Percentiles rank a stretch among this genome's conserved stretches.
Evolutionary conservation across 2,113 vertebrate genomes (phyloP).

Genomic region (Malaclemys terrapin): DNA sequence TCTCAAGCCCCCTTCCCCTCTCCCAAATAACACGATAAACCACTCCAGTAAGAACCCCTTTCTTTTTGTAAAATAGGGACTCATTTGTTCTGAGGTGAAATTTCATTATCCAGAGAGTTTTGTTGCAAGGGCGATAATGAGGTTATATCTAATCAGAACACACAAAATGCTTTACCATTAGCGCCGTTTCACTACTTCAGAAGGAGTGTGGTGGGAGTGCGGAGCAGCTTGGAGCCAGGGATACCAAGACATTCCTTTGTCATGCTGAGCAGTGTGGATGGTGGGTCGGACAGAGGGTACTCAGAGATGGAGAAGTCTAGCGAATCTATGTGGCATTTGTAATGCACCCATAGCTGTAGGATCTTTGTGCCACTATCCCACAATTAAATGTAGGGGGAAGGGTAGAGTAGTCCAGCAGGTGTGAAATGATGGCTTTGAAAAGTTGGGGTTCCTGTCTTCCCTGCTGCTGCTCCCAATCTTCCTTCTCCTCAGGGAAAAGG

Average conservation of each 20-base stretch:
- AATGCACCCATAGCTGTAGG: background rate
- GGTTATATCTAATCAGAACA: conserved; percentile 61
- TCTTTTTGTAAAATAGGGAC: background rate
- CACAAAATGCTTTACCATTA: conserved; percentile 47
- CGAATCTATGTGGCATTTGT: background rate
- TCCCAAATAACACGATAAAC: background rate
- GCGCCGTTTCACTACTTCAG: conserved; percentile 8
- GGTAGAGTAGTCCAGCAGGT: background rate
- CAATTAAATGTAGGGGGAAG: background rate
- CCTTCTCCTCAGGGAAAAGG: background rate
- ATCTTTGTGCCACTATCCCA: background rate
- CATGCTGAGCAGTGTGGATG: background rate
- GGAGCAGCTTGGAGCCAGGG: background rate
- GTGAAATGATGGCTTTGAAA: background rate
- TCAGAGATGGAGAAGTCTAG: background rate
- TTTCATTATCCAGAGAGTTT: conserved; percentile 60
- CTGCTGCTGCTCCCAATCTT: background rate
- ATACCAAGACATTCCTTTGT: background rate
- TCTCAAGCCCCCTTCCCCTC: background rate
- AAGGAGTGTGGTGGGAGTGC: background rate
- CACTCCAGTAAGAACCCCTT: background rate
- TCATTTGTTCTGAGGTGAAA: conserved; percentile 46
- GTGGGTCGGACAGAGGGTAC: background rate
- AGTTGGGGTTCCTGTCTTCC: background rate
- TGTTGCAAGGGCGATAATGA: conserved; percentile 45